phyloP scores from a whole-genome alignment of 1,140 invertebrate genomes.

The Drosophila littoralis region DNA sequence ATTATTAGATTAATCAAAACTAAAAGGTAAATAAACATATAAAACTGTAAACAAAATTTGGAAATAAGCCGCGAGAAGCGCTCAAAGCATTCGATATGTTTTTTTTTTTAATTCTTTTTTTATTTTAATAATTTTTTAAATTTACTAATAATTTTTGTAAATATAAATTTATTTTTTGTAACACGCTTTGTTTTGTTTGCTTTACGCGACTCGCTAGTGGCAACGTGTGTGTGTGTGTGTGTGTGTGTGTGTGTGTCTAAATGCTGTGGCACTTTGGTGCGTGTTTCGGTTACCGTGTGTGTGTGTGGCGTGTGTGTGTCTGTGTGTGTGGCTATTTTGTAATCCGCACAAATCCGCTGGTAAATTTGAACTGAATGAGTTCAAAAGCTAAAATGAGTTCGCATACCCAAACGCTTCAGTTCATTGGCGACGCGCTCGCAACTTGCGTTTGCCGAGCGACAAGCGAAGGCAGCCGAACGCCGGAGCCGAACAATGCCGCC shows the following conservation, averaged over 20 bases:
- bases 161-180: constrained; percentile 2
- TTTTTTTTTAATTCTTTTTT: constrained; percentile 14
- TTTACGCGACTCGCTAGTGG: constrained; percentile 22
- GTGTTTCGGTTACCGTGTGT: constrained; percentile 21
- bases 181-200: constrained; percentile 62
- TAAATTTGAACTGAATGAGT: constrained; percentile 83
- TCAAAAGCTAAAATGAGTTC: constrained; percentile 81
- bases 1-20: neutral
- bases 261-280: constrained; percentile 34
- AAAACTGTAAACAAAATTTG: neutral
- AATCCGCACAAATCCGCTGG: constrained; percentile 82
- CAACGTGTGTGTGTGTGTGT: neutral
- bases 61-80: constrained; percentile 5
- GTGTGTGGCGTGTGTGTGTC: constrained; percentile 4
- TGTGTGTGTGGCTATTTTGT: constrained; percentile 50
- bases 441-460: constrained; percentile 14
- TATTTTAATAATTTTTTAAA: constrained; percentile 6
- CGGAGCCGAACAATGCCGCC: constrained; percentile 38
- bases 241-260: constrained; percentile 5
- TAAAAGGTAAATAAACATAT: neutral
- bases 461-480: constrained; percentile 22
- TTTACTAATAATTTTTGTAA: neutral
- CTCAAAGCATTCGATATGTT: constrained; percentile 6
- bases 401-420: constrained; percentile 67
- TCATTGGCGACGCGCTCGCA: constrained; percentile 42